A percentile compares a stretch with the other conserved stretches of the same genome.
phyloP scores from a whole-genome alignment of 2,113 vertebrate species.

The Poeciliopsis turrubarensis region DNA sequence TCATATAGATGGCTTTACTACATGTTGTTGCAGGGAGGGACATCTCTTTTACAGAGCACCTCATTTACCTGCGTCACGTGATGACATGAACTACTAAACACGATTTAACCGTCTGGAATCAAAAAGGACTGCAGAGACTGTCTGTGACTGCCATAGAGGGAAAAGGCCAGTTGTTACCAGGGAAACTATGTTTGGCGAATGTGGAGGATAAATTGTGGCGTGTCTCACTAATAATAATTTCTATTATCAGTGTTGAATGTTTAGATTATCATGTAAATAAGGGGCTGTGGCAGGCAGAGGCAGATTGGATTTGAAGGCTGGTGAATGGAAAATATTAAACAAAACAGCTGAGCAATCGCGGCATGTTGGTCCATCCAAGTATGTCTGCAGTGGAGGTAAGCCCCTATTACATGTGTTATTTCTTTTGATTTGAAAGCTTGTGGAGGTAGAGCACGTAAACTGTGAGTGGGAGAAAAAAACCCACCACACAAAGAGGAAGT shows the following conservation, averaged over 20 bases:
- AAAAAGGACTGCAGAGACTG: conserved; percentile 18
- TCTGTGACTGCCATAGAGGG: neutral
- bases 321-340: conserved; percentile 40
- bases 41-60: neutral
- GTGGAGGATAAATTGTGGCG: conserved; percentile 55
- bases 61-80: conserved; percentile 5
- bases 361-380: conserved; percentile 26
- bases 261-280: conserved; percentile 73
- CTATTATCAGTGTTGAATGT: conserved; percentile 64
- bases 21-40: conserved; percentile 26
- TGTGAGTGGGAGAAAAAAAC: neutral
- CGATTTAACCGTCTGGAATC: conserved; percentile 38
- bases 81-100: conserved; percentile 28
- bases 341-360: conserved; percentile 42
- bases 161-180: conserved; percentile 46
- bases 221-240: conserved; percentile 70
- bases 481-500: conserved; percentile 18
- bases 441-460: neutral
- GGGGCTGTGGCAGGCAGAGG: conserved; percentile 28
- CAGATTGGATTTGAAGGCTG: conserved; percentile 34
- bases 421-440: neutral
- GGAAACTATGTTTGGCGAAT: conserved; percentile 56
- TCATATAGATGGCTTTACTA: conserved; percentile 5
- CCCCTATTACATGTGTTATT: neutral
- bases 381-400: conserved; percentile 27